phyloP scores from a whole-genome alignment of 2,797 vertebrate species.

The Poeciliopsis gracilis region DNA sequence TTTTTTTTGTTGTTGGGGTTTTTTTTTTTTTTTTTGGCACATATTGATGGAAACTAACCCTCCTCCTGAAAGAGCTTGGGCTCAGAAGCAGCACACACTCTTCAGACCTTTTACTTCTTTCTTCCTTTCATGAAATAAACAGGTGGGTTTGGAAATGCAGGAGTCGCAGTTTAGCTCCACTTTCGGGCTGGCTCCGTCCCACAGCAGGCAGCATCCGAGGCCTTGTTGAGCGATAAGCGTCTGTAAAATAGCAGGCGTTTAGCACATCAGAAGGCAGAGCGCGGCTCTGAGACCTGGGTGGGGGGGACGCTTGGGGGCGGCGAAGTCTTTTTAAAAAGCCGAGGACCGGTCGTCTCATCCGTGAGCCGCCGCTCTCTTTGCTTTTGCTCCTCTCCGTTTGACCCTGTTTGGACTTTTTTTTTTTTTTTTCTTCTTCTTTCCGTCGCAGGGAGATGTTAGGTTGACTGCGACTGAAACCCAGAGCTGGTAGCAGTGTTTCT shows the following conservation, averaged over 20 bases:
- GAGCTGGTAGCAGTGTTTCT: conserved; percentile 36
- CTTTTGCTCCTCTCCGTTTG: conserved; percentile 52
- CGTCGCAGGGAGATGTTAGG: conserved; percentile 32
- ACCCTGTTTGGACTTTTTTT: conserved; percentile 3
- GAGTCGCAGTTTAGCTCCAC: conserved; percentile 41
- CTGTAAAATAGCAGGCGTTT: conserved; percentile 46
- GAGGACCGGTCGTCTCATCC: conserved; percentile 71
- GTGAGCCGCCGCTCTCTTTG: conserved; percentile 52
- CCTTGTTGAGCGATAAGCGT: conserved; percentile 55
- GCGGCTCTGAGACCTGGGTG: conserved; percentile 45
- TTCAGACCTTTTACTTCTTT: neutral
- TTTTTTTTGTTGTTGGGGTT: conserved; percentile 31
- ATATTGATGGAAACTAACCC: conserved; percentile 70
- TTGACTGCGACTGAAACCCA: conserved; percentile 47
- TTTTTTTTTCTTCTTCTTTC: conserved; percentile 8
- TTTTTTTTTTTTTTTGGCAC: conserved; percentile 32
- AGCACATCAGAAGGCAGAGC: conserved; percentile 68
- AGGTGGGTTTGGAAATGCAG: conserved; percentile 42
- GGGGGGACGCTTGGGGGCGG: conserved; percentile 5
- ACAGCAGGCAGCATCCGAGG: conserved; percentile 40
- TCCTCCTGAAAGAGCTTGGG: conserved; percentile 44
- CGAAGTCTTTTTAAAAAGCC: conserved; percentile 75
- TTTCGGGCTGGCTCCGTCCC: conserved; percentile 19
- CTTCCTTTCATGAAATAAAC: conserved; percentile 21
- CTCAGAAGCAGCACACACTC: conserved; percentile 37